Evolutionary conservation across 2,797 vertebrate species (phyloP).

Genomic region (Diplodus puntazzo): DNA sequence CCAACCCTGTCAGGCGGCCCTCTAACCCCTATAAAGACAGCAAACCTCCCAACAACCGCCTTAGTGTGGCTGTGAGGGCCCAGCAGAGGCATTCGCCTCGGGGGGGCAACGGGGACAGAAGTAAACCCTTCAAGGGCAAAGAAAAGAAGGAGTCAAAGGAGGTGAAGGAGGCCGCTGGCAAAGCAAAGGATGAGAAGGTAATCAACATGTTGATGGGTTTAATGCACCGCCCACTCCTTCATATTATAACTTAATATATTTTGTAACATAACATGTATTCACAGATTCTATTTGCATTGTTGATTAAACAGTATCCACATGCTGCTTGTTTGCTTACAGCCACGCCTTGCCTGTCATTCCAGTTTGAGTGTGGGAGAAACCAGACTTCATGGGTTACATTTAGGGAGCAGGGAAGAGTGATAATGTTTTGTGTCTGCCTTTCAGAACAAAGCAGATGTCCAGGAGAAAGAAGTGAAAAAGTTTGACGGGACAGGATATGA

Average conservation of each 20-base stretch:
- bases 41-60: slow-evolving; percentile 88
- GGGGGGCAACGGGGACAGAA: slow-evolving; percentile 87
- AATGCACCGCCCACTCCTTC: neutral
- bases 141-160: slow-evolving; percentile 90
- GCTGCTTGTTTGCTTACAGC: slow-evolving; percentile 38
- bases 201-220: neutral
- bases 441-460: slow-evolving; percentile 86
- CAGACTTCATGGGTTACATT: neutral
- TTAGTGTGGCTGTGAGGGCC: slow-evolving; percentile 84
- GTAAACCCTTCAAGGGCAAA: slow-evolving; percentile 86
- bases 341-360: slow-evolving; percentile 49
- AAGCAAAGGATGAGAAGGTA: slow-evolving; percentile 95
- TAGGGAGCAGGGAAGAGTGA: neutral
- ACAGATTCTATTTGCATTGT: slow-evolving; percentile 45
- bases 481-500: slow-evolving; percentile 96
- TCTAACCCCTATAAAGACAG: slow-evolving; percentile 88
- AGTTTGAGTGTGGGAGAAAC: slow-evolving; percentile 45
- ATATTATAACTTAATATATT: neutral
- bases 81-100: slow-evolving; percentile 88
- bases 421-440: slow-evolving; percentile 33
- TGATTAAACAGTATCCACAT: slow-evolving; percentile 38
- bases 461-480: slow-evolving; percentile 92
- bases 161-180: slow-evolving; percentile 78
- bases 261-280: neutral
- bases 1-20: slow-evolving; percentile 89